Percentiles rank a stretch among this genome's conserved stretches.
Conservation (phyloP, 2,113 vertebrate species). For the Coptodon bakossiorum region DNA sequence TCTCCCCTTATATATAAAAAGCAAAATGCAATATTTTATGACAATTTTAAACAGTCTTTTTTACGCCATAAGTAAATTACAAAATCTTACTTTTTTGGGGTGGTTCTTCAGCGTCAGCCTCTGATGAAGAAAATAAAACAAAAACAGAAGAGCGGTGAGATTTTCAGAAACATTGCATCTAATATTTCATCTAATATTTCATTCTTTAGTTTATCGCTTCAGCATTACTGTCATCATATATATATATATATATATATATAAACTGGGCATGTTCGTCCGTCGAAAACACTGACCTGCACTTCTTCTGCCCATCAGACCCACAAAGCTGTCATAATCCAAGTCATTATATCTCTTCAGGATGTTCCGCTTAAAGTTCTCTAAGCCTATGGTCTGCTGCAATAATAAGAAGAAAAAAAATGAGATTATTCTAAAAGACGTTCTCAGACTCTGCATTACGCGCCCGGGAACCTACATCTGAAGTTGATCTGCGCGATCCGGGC, state of each 20-base stretch:
- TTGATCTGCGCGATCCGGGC: constrained; percentile 42
- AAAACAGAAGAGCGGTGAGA: not conserved
- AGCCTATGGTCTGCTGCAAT: constrained; percentile 53
- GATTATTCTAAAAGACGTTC: not conserved
- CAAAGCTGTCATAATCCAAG: constrained; percentile 81
- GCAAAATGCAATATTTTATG: not conserved
- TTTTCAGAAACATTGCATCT: not conserved
- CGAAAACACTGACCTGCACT: constrained; percentile 68
- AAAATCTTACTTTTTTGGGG: constrained; percentile 70
- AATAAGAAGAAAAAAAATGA: not conserved
- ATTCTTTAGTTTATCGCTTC: fast-evolving
- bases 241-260: too few relatives aligned
- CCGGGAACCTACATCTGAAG: constrained; percentile 55
- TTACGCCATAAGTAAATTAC: not conserved
- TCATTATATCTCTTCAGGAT: constrained; percentile 75
- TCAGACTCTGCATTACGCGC: not conserved
- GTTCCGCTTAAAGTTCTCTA: constrained; percentile 67
- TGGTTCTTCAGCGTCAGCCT: constrained; percentile 29
- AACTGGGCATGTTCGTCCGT: fast-evolving
- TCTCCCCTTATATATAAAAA: constrained; percentile 73
- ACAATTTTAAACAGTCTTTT: not conserved
- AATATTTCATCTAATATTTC: not conserved
- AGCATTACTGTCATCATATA: not conserved
- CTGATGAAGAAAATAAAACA: constrained; percentile 6
- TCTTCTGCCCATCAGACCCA: constrained; percentile 79